These are phyloP conservation scores for Ophraella communa DNA, from an alignment of 2,888 invertebrate genomes.

Conservation along the genomic window DNA sequence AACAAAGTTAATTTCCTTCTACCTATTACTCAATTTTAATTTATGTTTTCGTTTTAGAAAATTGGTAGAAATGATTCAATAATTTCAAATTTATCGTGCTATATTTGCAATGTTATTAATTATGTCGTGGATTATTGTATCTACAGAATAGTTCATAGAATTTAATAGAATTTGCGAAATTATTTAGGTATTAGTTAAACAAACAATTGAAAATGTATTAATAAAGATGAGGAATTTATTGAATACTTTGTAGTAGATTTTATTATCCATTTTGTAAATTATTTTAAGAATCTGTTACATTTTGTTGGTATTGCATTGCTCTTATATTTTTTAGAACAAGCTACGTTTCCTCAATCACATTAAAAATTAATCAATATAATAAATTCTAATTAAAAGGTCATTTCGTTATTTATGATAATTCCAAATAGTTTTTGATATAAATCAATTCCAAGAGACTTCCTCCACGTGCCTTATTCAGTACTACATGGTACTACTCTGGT, in stretches of 20 bases:
- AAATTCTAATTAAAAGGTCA: no score
- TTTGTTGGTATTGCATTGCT: no score
- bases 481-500: no score
- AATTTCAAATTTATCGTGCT: constrained; percentile 6
- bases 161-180: neutral
- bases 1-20: neutral
- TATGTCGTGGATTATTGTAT: neutral
- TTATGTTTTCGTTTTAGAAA: constrained; percentile 17
- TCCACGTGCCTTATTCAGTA: no score
- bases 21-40: neutral
- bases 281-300: no score
- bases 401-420: no score
- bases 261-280: neutral
- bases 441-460: no score
- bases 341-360: no score
- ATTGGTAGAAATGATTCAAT: neutral
- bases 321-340: neutral
- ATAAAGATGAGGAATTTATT: neutral
- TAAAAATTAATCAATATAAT: no score
- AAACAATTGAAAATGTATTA: neutral
- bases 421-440: no score
- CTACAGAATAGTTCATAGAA: neutral
- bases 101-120: constrained; percentile 8
- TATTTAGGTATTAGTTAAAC: neutral
- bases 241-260: neutral